Evolutionary conservation across 1,140 invertebrate species (phyloP).

Genomic region (Tribolium madens): DNA sequence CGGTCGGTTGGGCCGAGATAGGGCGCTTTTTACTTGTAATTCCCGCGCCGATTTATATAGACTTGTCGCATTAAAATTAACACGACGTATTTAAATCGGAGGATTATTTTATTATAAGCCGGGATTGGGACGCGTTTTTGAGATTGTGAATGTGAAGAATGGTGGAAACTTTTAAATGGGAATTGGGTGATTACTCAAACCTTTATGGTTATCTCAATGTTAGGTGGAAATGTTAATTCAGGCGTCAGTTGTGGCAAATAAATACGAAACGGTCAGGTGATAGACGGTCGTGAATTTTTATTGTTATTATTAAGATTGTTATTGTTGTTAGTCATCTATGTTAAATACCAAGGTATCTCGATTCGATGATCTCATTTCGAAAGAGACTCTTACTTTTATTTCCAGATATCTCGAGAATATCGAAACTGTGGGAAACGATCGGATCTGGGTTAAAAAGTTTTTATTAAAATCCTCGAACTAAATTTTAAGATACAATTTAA

Average conservation of each 20-base stretch:
- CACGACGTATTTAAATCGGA: not conserved
- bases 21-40: constrained; percentile 21
- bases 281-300: not conserved
- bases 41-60: constrained; percentile 9
- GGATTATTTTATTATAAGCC: constrained; percentile 22
- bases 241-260: not conserved
- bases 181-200: not conserved
- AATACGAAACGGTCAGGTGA: not conserved
- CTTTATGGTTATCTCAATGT: not conserved
- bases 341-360: constrained; percentile 18
- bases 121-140: not conserved
- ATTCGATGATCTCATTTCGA: constrained; percentile 21
- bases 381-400: constrained; percentile 9
- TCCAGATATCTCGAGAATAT: not conserved
- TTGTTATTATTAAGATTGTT: not conserved
- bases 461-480: not conserved
- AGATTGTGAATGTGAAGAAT: not conserved
- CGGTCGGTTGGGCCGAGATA: constrained; percentile 18
- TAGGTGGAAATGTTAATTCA: not conserved
- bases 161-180: not conserved
- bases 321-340: constrained; percentile 9
- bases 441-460: not conserved
- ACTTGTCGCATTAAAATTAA: constrained; percentile 32
- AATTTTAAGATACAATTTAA: not conserved
- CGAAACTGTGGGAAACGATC: not conserved